These are phyloP conservation scores for Lacanobia oleracea DNA, from an alignment of 2,888 invertebrate species.

Conservation along the genomic window DNA sequence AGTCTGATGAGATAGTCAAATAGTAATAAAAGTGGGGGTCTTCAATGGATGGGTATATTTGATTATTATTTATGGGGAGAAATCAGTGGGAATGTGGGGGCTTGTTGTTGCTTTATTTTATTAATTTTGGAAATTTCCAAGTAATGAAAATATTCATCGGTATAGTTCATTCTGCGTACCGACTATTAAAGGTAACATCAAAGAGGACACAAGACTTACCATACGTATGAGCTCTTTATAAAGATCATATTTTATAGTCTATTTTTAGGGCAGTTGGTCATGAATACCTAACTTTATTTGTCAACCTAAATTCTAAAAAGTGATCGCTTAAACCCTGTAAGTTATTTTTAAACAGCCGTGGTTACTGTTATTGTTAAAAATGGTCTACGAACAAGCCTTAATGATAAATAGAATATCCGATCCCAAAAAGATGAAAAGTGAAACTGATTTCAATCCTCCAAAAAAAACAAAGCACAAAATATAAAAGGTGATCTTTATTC, in stretches of 20 bases:
- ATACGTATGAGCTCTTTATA: not conserved
- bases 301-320: too few species aligned
- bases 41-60: slow-evolving; percentile 16
- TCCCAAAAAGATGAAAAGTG: not conserved
- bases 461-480: slow-evolving; percentile 1
- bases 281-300: too few species aligned
- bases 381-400: too few species aligned
- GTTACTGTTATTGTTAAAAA: too few species aligned
- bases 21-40: slow-evolving; percentile 17
- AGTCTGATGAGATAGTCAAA: slow-evolving; percentile 31
- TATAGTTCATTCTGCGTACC: not conserved
- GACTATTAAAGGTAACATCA: not conserved
- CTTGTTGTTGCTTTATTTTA: not conserved
- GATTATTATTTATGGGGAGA: slow-evolving; percentile 10
- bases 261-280: too few species aligned
- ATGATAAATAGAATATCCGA: not conserved
- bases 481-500: slow-evolving; percentile 58
- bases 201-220: not conserved
- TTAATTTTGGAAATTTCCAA: not conserved
- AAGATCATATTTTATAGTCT: too few species aligned
- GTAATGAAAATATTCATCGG: not conserved
- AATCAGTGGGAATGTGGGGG: not conserved
- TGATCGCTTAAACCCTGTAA: too few species aligned
- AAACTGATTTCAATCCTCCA: not conserved
- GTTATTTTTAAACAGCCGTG: too few species aligned